Evolutionary conservation across 1,140 invertebrate species (phyloP).

Genomic region (Heterodera schachtii): DNA sequence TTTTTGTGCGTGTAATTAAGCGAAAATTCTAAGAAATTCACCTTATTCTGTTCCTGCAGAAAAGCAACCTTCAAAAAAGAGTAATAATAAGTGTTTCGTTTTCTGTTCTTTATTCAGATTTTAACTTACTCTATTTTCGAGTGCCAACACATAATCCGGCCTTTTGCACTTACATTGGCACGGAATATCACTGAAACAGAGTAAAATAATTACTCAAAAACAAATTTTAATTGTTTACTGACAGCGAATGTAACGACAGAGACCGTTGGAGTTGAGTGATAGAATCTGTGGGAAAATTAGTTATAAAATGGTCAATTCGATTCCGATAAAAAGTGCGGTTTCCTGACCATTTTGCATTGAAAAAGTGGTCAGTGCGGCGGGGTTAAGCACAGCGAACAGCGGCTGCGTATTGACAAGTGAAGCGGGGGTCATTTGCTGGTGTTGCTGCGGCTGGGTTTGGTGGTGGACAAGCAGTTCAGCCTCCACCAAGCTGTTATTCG

Average conservation of each 20-base stretch:
- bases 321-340: no score
- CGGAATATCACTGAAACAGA: neutral
- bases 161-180: neutral
- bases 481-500: neutral
- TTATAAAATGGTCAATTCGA: no score
- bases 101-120: neutral
- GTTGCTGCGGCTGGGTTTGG: neutral
- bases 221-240: neutral
- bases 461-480: neutral
- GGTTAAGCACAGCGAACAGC: neutral
- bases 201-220: neutral
- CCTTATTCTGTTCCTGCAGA: constrained; percentile 4
- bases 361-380: neutral
- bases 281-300: neutral
- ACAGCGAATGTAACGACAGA: neutral
- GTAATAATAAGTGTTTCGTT: neutral
- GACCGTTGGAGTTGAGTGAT: neutral
- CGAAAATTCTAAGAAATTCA: neutral
- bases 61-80: neutral
- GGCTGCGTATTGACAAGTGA: neutral
- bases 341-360: neutral
- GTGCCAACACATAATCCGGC: neutral
- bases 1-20: no score
- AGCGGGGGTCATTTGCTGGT: neutral
- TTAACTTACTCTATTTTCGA: neutral